These are phyloP conservation scores for Sebastes steindachneri DNA, from an alignment of 2,797 vertebrate genomes.

Conservation along the genomic window DNA sequence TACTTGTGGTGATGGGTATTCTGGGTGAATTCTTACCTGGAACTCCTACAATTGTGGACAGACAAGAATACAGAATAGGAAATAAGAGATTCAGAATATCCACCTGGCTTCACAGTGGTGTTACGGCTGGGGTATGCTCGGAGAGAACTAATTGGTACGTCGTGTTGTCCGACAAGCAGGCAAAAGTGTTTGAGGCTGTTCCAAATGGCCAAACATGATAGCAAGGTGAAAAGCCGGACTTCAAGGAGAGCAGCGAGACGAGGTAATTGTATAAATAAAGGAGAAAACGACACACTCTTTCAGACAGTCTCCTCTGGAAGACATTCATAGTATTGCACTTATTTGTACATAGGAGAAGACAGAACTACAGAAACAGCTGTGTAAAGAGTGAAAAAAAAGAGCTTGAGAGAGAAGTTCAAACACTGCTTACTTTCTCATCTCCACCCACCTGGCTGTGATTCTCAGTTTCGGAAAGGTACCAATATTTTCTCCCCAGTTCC, in stretches of 20 bases:
- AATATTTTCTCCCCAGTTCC: not conserved
- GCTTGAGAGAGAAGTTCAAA: not conserved
- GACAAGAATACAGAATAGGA: not conserved
- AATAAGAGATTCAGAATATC: not conserved
- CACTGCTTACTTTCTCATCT: not conserved
- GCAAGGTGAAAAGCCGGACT: not conserved
- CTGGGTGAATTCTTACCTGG: not conserved
- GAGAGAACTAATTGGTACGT: not conserved
- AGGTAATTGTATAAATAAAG: not conserved
- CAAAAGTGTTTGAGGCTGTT: not conserved
- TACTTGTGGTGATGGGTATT: not conserved
- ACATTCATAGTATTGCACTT: not conserved
- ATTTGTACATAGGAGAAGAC: not conserved
- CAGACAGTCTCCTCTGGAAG: not conserved
- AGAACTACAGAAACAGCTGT: not conserved
- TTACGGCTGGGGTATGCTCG: not conserved
- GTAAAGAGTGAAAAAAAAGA: not conserved
- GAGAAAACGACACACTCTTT: not conserved
- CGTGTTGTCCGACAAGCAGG: not conserved
- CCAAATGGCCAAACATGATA: not conserved
- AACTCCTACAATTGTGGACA: not conserved
- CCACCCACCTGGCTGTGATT: not conserved
- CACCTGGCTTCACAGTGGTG: not conserved
- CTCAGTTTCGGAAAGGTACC: not conserved
- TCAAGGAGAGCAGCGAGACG: not conserved